These are phyloP conservation scores for Pseudococcus longispinus DNA, from an alignment of 2,888 invertebrate species.

Conservation along the genomic window DNA sequence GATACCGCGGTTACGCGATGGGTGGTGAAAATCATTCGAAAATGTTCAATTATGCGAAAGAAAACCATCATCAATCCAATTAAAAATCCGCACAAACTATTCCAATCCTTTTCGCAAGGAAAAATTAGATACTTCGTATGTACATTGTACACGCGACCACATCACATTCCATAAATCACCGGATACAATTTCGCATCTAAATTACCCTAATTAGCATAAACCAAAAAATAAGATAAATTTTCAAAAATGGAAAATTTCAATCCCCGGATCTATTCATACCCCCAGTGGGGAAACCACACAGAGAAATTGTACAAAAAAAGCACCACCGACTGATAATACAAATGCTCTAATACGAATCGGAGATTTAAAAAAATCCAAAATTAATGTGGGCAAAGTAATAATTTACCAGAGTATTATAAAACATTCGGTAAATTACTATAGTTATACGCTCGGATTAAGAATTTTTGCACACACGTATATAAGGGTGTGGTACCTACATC, in stretches of 20 bases:
- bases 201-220: neutral
- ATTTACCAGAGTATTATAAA: neutral
- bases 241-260: neutral
- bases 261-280: neutral
- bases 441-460: neutral
- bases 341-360: neutral
- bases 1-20: slow-evolving; percentile 8
- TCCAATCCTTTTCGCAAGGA: neutral
- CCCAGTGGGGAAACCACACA: neutral
- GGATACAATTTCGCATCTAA: neutral
- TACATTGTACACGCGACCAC: neutral
- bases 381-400: slow-evolving; percentile 30
- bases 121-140: neutral
- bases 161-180: neutral
- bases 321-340: neutral
- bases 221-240: neutral
- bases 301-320: neutral
- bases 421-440: neutral
- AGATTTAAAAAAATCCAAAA: slow-evolving; percentile 21
- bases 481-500: slow-evolving; percentile 4
- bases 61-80: neutral
- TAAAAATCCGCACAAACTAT: neutral
- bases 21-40: slow-evolving; percentile 18
- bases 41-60: neutral
- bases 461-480: slow-evolving; percentile 17